Evolutionary conservation across 1,140 invertebrate species (phyloP).

Genomic region (Drosophila ohnishii): DNA sequence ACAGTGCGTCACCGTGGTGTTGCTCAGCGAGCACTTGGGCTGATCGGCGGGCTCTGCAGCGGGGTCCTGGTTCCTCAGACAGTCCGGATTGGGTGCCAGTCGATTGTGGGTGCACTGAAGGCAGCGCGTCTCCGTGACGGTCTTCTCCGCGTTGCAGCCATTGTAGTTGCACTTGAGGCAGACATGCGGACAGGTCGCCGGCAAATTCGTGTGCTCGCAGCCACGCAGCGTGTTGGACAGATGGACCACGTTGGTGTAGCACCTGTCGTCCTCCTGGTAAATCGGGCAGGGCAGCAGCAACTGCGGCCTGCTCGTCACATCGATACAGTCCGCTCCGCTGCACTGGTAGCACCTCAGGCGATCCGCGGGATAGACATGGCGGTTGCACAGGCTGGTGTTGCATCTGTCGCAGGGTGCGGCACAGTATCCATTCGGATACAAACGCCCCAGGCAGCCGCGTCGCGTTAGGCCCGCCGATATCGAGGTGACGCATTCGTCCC

Average conservation of each 20-base stretch:
- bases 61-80: conserved; percentile 50
- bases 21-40: conserved; percentile 39
- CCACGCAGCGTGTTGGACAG: conserved; percentile 62
- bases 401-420: conserved; percentile 68
- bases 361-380: conserved; percentile 63
- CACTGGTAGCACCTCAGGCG: conserved; percentile 75
- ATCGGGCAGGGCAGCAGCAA: conserved; percentile 64
- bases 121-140: conserved; percentile 57
- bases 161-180: conserved; percentile 79
- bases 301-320: conserved; percentile 51
- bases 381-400: conserved; percentile 69
- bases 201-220: conserved; percentile 65
- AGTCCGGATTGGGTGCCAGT: conserved; percentile 43
- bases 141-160: conserved; percentile 67
- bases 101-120: conserved; percentile 58
- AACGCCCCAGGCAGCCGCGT: conserved; percentile 58
- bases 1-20: conserved; percentile 56
- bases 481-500: conserved; percentile 64
- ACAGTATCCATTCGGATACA: conserved; percentile 69
- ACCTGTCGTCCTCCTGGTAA: conserved; percentile 63
- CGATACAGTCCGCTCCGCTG: conserved; percentile 61
- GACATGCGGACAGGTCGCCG: conserved; percentile 58
- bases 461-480: conserved; percentile 69
- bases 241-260: conserved; percentile 69
- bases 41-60: neutral